These are phyloP conservation scores for Peromyscus attwateri DNA, from an alignment of 2,797 vertebrate species.

Conservation along the genomic window DNA sequence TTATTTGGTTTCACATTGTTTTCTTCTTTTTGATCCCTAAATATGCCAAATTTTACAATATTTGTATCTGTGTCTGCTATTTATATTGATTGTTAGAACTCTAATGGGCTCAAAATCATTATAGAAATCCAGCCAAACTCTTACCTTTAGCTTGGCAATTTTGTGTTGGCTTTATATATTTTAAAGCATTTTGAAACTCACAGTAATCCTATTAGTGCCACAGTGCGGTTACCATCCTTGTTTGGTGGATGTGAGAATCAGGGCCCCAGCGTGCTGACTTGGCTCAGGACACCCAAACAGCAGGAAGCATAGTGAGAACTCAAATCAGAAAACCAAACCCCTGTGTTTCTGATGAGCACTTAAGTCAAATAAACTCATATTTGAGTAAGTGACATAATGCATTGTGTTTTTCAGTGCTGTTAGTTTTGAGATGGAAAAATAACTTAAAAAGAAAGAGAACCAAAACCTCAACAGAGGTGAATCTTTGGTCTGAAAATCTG, in stretches of 20 bases:
- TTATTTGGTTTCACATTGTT: constrained; percentile 8
- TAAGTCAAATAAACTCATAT: background rate
- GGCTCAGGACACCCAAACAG: background rate
- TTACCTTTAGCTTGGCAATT: background rate
- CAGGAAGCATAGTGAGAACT: background rate
- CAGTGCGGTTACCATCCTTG: background rate
- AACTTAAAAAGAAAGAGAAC: background rate
- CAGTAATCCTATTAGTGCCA: background rate
- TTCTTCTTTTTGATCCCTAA: background rate
- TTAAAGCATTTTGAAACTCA: background rate
- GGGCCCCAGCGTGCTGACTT: background rate
- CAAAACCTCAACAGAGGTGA: background rate
- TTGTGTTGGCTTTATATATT: background rate
- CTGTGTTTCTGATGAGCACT: background rate
- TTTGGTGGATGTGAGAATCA: background rate
- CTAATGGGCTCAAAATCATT: constrained; percentile 15
- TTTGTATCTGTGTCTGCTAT: background rate
- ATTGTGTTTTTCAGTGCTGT: background rate
- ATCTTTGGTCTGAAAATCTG: background rate
- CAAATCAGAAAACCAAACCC: background rate
- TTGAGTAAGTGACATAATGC: background rate
- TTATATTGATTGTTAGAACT: constrained; percentile 32
- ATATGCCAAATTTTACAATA: background rate
- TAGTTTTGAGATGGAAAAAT: background rate
- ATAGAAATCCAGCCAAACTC: background rate